Base-by-base conservation (phyloP, 2,888 invertebrate species). In the Brachynemurus nebulosus region DNA sequence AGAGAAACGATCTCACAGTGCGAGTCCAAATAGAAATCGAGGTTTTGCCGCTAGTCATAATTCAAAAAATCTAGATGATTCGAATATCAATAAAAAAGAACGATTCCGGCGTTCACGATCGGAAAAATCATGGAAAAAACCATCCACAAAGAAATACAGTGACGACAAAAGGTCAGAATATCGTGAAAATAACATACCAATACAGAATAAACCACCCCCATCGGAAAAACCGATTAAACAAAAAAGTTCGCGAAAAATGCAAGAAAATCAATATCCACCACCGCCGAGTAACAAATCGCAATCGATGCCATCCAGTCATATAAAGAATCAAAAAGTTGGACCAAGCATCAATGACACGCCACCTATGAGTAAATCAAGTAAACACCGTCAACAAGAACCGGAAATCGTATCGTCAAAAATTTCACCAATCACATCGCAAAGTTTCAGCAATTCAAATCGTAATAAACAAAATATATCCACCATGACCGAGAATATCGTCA, bases 361-460 rank as follows among this genome's bases (percentile, higher is more conserved):
- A 6, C 3, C 4, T 9, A 33, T 14, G 5, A 9, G 20, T 1
- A 37, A 37, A 37, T 12, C 37, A 11, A 37, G 8, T 37, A 18
- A 20, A 36, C 17, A 37, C 12, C 18, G 20, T 17, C 36, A 36
- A 36, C 9, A 16, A 4, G 17, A 36, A 3, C 36, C 18, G 20
- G n/a, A n/a, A n/a, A n/a, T n/a, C n/a, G 18, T 19, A 7, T 19
- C 5, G n/a, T 9, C 37, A 4, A 19, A 35, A 34, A 51, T 30
- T 33, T 34, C 45, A 12, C 50, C 40, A 40, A 59, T 48, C 56
- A 50, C 43, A 57, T 57, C 55, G 1, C 61, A 61, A 41, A 62
- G 59, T 58, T 54, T 64, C 59, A 51, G 63, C 58, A 54, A 63
- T 59, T 61, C 65, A 61, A 48, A 65, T 63, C 40, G 62, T 59